Evolutionary conservation across 2,113 vertebrate genomes (phyloP).

Genomic region (Pagrus major): DNA sequence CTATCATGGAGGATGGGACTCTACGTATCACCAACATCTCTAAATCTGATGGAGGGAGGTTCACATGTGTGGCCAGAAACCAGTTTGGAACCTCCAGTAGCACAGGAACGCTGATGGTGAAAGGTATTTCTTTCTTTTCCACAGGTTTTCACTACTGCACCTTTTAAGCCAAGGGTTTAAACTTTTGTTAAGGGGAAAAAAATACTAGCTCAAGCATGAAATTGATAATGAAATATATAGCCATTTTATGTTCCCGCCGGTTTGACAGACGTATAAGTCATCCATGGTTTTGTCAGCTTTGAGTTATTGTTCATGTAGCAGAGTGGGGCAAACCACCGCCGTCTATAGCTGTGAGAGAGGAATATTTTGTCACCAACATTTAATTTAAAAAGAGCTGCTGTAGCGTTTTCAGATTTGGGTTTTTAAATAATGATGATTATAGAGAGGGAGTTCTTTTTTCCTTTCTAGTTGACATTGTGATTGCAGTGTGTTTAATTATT

Average conservation of each 20-base stretch:
- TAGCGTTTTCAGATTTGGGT: slow-evolving; percentile 63
- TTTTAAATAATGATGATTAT: slow-evolving; percentile 70
- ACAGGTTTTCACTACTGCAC: slow-evolving; percentile 17
- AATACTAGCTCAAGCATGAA: slow-evolving; percentile 83
- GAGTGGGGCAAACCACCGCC: slow-evolving; percentile 58
- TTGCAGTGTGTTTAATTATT: slow-evolving; percentile 73
- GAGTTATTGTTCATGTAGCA: slow-evolving; percentile 83
- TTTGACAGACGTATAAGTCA: slow-evolving; percentile 86
- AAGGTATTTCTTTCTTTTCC: slow-evolving; percentile 84
- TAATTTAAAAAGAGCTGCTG: slow-evolving; percentile 74
- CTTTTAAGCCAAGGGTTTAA: slow-evolving; percentile 64
- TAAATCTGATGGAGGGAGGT: slow-evolving; percentile 84
- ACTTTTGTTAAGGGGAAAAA: slow-evolving; percentile 68
- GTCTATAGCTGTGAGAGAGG: slow-evolving; percentile 55
- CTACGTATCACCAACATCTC: slow-evolving; percentile 88
- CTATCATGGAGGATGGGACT: slow-evolving; percentile 85
- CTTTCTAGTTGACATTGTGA: slow-evolving; percentile 55
- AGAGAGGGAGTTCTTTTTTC: slow-evolving; percentile 37
- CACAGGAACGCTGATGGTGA: slow-evolving; percentile 86
- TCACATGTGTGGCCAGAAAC: slow-evolving; percentile 89
- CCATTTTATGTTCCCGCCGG: slow-evolving; percentile 80
- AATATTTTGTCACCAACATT: slow-evolving; percentile 65
- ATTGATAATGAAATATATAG: slow-evolving; percentile 87
- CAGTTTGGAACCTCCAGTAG: slow-evolving; percentile 87
- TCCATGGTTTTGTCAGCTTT: slow-evolving; percentile 82